A percentile compares a stretch with the other conserved stretches of the same genome.
These are phyloP conservation scores for Poecilia picta DNA, from an alignment of 2,797 vertebrate genomes.

Conservation along the genomic window DNA sequence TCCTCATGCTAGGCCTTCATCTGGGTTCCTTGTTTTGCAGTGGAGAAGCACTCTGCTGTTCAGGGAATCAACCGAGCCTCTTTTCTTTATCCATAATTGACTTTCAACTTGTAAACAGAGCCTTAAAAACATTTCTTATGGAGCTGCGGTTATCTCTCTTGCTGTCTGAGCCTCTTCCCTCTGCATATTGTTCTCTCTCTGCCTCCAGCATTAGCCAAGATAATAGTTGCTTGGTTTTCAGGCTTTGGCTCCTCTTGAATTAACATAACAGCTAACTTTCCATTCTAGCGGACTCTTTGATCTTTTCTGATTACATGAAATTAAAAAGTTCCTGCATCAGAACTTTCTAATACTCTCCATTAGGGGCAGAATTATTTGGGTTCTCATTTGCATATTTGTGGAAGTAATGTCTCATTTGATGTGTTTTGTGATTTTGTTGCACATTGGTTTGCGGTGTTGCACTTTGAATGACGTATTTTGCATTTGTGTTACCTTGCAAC, in stretches of 20 bases:
- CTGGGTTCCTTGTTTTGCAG: constrained; percentile 23
- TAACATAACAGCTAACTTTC: constrained; percentile 28
- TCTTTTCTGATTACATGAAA: constrained; percentile 10
- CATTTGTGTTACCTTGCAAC: constrained; percentile 10
- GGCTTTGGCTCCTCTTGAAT: constrained; percentile 34
- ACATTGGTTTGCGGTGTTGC: constrained; percentile 33
- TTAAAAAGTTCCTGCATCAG: neutral
- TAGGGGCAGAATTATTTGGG: constrained; percentile 8
- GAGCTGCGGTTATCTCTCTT: constrained; percentile 14
- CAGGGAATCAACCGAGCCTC: constrained; percentile 34
- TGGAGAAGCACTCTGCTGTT: constrained; percentile 46
- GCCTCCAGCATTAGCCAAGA: constrained; percentile 26
- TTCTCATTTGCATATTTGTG: constrained; percentile 18
- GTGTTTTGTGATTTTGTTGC: constrained; percentile 17
- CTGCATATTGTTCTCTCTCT: constrained; percentile 23
- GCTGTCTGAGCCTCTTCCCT: constrained; percentile 4
- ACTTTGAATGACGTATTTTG: constrained; percentile 25
- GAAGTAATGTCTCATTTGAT: constrained; percentile 12
- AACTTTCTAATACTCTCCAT: neutral
- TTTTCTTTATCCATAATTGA: constrained; percentile 29
- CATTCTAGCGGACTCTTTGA: constrained; percentile 7
- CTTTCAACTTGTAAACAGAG: constrained; percentile 15
- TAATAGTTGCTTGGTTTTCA: constrained; percentile 11
- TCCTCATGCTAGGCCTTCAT: constrained; percentile 32
- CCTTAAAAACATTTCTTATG: constrained; percentile 12